Base-by-base conservation (phyloP, 2,888 invertebrate genomes). In the Heliconius sara region DNA sequence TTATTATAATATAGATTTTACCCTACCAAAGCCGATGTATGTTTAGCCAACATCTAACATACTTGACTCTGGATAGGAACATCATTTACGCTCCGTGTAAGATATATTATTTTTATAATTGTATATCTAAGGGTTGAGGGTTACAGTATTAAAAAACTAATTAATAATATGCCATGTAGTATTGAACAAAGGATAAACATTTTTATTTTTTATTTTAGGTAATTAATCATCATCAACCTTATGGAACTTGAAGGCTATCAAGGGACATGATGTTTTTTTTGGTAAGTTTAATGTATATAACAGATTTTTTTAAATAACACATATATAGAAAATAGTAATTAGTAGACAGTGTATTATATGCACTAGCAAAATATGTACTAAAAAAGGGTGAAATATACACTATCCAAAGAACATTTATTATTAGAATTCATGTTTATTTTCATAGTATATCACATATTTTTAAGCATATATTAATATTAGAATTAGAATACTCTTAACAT, bases 1-100 rank as follows among this genome's bases (percentile, higher is more conserved):
- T n/a, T 57, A 57, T 57, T 9, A 57, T 7, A 60, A 10, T 60
- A 57, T 52, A 52, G 7, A 52, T 52, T 22, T 60, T 73, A 94
- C 95, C 95, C 95, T 95, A 92, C 94, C 94, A 93, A 95, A 95
- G 95, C 94, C 94, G 94, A 92, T 94, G 92, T 89, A 87, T 93
- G 92, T 83, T 87, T 87, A 85, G 87, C 74, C 83, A 83, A 85
- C 84, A 75, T 43, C 85, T 90, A 89, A 85, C 92, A 91, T 89
- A 86, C 87, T 85, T 93, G 95, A 95, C 95, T 95, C 92, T 94
- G 94, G 93, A 83, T 93, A 95, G 95, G 95, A 93, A 95, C 93
- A 95, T 91, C 87, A 92, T 74, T 60, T 87, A 92, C 92, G 91
- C 91, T 93, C 93, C 83, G 95, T 95, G 95, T 95, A 95, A 91